A percentile compares a stretch with the other conserved stretches of the same genome.
These are phyloP conservation scores for Monopterus albus DNA, from an alignment of 2,113 vertebrate species.

Conservation along the genomic window DNA sequence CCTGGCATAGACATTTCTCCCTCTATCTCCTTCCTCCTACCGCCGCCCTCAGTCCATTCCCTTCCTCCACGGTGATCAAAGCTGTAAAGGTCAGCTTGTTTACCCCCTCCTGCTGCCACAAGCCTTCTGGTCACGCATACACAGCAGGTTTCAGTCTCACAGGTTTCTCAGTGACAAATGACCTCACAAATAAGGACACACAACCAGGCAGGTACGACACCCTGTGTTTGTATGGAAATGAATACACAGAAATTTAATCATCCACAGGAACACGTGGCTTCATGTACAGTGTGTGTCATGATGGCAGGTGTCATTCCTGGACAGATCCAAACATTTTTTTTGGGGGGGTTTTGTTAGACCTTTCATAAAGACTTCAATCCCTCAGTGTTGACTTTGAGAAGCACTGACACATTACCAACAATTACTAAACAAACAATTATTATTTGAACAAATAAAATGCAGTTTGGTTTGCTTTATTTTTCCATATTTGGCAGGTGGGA, in stretches of 20 bases:
- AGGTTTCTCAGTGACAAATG: slow-evolving; percentile 44
- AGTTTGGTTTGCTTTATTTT: neutral
- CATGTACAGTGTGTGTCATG: neutral
- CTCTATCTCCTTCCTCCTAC: slow-evolving; percentile 11
- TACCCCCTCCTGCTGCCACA: slow-evolving; percentile 59
- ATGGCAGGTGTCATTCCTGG: slow-evolving; percentile 26
- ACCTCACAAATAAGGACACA: slow-evolving; percentile 6
- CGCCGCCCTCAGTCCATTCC: slow-evolving; percentile 20
- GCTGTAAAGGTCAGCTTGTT: slow-evolving; percentile 69
- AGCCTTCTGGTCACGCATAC: slow-evolving; percentile 45
- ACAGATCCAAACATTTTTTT: neutral
- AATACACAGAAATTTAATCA: too few species aligned
- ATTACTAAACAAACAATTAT: neutral
- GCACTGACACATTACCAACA: neutral
- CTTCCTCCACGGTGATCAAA: slow-evolving; percentile 54
- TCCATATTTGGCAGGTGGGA: neutral
- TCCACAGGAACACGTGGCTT: neutral
- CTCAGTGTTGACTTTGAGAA: too few species aligned
- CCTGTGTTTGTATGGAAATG: neutral
- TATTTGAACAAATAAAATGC: neutral
- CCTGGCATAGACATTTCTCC: slow-evolving; percentile 14
- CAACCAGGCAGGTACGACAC: neutral
- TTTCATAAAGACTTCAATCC: too few species aligned
- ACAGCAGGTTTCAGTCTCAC: slow-evolving; percentile 32
- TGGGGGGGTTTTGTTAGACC: neutral